A percentile compares a stretch with the other conserved stretches of the same genome.
Conservation (phyloP, 2,113 vertebrate species). For the Nibea albiflora region DNA sequence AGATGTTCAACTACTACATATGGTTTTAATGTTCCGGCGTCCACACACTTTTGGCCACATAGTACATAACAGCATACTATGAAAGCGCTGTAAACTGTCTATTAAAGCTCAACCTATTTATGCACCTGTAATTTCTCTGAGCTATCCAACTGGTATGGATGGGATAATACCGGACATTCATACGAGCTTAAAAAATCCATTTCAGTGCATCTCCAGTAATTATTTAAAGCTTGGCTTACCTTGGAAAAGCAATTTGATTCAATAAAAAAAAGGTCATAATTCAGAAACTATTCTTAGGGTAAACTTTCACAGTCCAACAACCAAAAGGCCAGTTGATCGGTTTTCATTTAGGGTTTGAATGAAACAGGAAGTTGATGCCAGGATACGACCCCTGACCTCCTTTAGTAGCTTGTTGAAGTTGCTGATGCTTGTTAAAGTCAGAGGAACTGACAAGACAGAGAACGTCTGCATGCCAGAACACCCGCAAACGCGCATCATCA, state of each 20-base stretch:
- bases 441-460: too few relatives aligned
- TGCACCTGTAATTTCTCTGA: background rate
- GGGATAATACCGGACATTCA: background rate
- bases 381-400: background rate
- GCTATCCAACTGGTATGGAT: background rate
- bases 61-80: background rate
- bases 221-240: slow-evolving; percentile 10
- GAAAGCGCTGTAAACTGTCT: background rate
- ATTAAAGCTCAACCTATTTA: slow-evolving; percentile 24
- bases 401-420: background rate
- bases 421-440: background rate
- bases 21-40: background rate
- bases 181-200: background rate
- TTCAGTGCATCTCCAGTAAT: background rate
- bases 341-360: background rate
- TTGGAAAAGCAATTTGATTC: background rate
- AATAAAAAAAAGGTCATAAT: background rate
- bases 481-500: background rate
- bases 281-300: slow-evolving; percentile 1
- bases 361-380: slow-evolving; percentile 3
- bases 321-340: background rate
- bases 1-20: background rate
- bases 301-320: background rate
- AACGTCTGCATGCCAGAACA: background rate
- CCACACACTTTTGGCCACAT: slow-evolving; percentile 10